These are phyloP conservation scores for Coturnix japonica DNA, from an alignment of 2,113 vertebrate species.

Conservation along the genomic window DNA sequence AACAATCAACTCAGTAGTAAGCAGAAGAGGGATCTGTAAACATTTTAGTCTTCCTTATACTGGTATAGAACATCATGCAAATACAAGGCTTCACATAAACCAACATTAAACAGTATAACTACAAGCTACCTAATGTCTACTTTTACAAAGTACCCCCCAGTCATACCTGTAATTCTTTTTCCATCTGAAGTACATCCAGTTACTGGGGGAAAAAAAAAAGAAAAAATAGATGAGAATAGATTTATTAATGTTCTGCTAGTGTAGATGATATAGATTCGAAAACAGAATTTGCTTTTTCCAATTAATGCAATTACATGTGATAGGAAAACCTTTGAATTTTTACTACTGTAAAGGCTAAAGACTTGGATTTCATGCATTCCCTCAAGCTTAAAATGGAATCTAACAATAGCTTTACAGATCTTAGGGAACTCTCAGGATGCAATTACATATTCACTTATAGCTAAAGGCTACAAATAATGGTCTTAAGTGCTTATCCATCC, in stretches of 20 bases:
- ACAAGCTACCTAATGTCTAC: background rate
- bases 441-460: background rate
- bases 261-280: background rate
- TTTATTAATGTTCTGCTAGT: background rate
- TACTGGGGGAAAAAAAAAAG: constrained; percentile 55
- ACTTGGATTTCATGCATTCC: background rate
- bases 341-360: background rate
- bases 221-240: background rate
- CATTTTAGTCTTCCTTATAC: background rate
- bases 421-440: background rate
- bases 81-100: rapidly evolving
- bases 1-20: background rate
- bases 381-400: background rate
- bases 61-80: background rate
- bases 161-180: constrained; percentile 28
- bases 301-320: background rate
- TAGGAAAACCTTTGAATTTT: background rate
- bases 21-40: background rate
- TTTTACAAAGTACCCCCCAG: background rate
- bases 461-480: background rate
- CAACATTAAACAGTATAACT: background rate
- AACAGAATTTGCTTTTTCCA: background rate
- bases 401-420: background rate
- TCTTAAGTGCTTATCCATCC: background rate
- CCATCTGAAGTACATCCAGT: background rate